Evolutionary conservation across 2,797 vertebrate genomes (phyloP).

Genomic region (Eremophila alpestris): DNA sequence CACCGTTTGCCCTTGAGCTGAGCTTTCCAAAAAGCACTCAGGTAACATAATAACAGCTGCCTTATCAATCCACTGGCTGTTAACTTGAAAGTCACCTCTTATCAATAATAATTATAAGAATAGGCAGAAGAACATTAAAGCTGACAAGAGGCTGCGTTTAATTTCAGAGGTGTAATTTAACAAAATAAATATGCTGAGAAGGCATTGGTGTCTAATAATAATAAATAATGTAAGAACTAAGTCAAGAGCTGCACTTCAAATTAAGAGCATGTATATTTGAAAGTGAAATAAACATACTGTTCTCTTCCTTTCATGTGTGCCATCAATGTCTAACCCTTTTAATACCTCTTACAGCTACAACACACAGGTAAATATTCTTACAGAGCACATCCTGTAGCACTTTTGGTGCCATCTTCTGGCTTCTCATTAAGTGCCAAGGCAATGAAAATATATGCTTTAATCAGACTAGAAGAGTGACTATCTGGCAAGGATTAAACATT

Average conservation of each 20-base stretch:
- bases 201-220: neutral
- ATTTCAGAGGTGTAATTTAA: conserved; percentile 46
- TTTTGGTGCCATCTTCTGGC: neutral
- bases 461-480: neutral
- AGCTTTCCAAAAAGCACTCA: neutral
- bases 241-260: conserved; percentile 13
- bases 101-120: conserved; percentile 11
- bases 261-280: conserved; percentile 10
- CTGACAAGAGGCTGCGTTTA: conserved; percentile 15
- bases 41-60: neutral
- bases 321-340: neutral
- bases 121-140: conserved; percentile 15
- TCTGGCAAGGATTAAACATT: neutral
- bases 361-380: neutral
- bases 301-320: neutral
- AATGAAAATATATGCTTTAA: neutral
- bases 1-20: neutral
- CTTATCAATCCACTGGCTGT: neutral
- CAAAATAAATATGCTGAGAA: conserved; percentile 28
- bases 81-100: conserved; percentile 45
- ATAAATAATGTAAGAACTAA: conserved; percentile 41
- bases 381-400: neutral
- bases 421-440: neutral
- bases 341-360: neutral
- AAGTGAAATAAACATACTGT: conserved; percentile 39